Conservation (phyloP, 2,888 invertebrate species). For the Dysmachus trigonus region DNA sequence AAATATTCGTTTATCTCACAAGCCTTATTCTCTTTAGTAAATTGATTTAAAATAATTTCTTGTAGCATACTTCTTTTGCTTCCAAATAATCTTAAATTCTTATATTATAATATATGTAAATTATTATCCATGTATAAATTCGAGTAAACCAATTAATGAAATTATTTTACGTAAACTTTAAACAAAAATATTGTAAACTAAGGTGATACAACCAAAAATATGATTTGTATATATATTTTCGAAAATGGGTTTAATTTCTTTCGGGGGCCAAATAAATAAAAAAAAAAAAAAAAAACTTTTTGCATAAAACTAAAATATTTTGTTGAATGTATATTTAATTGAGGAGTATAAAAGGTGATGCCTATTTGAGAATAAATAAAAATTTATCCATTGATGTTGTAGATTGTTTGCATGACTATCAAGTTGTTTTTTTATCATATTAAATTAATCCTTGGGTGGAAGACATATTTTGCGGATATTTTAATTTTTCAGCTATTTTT, state of each 20-base stretch:
- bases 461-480: neutral
- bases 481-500: neutral
- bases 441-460: neutral
- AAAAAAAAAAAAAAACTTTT: slow-evolving; percentile 29
- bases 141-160: neutral
- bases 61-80: neutral
- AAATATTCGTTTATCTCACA: neutral
- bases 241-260: slow-evolving; percentile 57
- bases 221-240: slow-evolving; percentile 26
- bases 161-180: neutral
- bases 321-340: slow-evolving; percentile 50
- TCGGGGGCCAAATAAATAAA: slow-evolving; percentile 60
- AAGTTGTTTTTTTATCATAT: neutral
- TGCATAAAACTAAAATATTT: slow-evolving; percentile 51
- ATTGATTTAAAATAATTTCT: neutral
- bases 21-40: neutral
- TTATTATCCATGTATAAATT: neutral
- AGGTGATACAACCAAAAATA: neutral
- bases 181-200: slow-evolving; percentile 1
- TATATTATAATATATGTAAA: neutral
- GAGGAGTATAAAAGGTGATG: slow-evolving; percentile 27
- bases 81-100: neutral
- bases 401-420: slow-evolving; percentile 16
- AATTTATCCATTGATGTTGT: slow-evolving; percentile 39
- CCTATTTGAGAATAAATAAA: slow-evolving; percentile 13